Evolutionary conservation across 1,140 invertebrate genomes (phyloP).

Genomic region (Eupristina koningsbergeri): DNA sequence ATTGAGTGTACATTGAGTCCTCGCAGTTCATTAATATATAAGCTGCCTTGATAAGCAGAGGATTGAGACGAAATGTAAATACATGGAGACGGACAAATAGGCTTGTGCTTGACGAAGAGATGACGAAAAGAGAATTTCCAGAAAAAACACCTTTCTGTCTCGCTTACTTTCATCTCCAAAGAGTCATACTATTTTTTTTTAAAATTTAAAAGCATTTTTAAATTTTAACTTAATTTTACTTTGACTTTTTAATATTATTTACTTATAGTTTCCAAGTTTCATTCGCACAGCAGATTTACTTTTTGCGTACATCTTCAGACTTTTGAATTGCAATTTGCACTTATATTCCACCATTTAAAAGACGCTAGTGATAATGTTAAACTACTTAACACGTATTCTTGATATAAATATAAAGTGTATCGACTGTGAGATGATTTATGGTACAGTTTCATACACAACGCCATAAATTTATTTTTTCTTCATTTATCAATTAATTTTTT

Average conservation of each 20-base stretch:
- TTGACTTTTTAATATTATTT: background rate
- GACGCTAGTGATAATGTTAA: too few relatives aligned
- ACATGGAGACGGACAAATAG: background rate
- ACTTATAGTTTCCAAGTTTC: background rate
- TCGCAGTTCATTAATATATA: conserved; percentile 69
- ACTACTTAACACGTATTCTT: too few relatives aligned
- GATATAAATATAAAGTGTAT: too few relatives aligned
- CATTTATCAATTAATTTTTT: too few relatives aligned
- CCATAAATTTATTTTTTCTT: too few relatives aligned
- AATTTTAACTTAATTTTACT: background rate
- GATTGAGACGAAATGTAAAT: background rate
- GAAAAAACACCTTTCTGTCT: background rate
- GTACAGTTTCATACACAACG: too few relatives aligned
- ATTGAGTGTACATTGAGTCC: conserved; percentile 36
- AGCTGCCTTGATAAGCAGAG: conserved; percentile 56
- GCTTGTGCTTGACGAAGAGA: background rate
- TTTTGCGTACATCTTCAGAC: too few relatives aligned
- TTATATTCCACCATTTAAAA: too few relatives aligned
- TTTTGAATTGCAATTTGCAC: too few relatives aligned
- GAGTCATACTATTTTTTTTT: background rate
- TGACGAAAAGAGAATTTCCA: background rate
- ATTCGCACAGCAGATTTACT: background rate
- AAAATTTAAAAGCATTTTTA: too few relatives aligned
- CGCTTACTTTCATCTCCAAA: background rate
- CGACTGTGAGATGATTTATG: too few relatives aligned